These are phyloP conservation scores for Dendroctonus ponderosae DNA, from an alignment of 1,140 invertebrate species.

Conservation along the genomic window DNA sequence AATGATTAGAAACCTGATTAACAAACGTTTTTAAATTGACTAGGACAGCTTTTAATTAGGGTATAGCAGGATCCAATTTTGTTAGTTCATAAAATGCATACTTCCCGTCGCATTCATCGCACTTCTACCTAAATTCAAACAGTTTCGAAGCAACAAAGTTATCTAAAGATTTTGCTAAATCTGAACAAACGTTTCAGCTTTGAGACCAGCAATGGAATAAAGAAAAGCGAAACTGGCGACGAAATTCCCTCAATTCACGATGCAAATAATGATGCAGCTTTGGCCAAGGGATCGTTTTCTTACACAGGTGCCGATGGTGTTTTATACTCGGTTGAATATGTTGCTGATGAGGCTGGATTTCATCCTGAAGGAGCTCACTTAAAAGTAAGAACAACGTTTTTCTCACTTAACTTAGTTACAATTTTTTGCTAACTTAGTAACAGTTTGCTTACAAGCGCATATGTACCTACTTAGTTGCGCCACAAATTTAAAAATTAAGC, in stretches of 20 bases:
- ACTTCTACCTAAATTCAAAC: too few species aligned
- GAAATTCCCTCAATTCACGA: constrained; percentile 42
- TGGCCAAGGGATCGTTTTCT: constrained; percentile 55
- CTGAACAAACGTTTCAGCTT: constrained; percentile 51
- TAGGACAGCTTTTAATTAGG: too few species aligned
- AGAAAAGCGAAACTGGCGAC: constrained; percentile 60
- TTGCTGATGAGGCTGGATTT: constrained; percentile 59
- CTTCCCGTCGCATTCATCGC: neutral
- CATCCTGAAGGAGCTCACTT: constrained; percentile 54
- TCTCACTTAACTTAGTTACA: too few species aligned
- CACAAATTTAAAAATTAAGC: too few species aligned
- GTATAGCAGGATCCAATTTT: too few species aligned
- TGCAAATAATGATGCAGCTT: constrained; percentile 53
- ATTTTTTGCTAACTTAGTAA: too few species aligned
- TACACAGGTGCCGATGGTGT: constrained; percentile 58
- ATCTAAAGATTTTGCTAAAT: neutral
- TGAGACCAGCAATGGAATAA: constrained; percentile 68
- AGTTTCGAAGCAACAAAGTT: neutral
- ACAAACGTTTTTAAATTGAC: too few species aligned
- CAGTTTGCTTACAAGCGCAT: too few species aligned
- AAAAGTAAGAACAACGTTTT: constrained; percentile 18
- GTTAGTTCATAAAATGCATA: too few species aligned
- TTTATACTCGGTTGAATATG: constrained; percentile 58
- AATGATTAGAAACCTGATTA: too few species aligned
- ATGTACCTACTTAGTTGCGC: too few species aligned